Conservation (phyloP, 2,797 vertebrate species). For the Pampus argenteus region DNA sequence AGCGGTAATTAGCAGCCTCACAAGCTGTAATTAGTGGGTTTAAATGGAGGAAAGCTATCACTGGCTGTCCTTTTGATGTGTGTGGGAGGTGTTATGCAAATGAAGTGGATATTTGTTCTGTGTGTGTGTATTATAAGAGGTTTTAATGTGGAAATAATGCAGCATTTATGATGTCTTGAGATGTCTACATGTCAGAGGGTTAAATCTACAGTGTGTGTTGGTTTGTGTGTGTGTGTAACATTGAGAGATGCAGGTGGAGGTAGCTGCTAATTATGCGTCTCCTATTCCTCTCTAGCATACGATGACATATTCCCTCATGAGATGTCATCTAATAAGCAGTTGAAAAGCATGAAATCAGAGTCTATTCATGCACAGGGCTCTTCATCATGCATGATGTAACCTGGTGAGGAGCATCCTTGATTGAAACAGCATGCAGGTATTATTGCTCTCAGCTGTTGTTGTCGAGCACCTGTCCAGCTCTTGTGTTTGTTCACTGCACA, state of each 20-base stretch:
- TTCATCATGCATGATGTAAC: slow-evolving; percentile 18
- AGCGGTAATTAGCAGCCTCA: slow-evolving; percentile 66
- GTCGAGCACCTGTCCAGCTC: background rate
- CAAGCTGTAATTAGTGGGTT: slow-evolving; percentile 68
- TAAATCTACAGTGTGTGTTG: background rate
- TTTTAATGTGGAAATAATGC: background rate
- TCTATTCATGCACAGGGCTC: slow-evolving; percentile 35
- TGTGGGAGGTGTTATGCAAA: slow-evolving; percentile 56
- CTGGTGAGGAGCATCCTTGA: slow-evolving; percentile 9
- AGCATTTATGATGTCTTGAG: background rate
- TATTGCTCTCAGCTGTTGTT: background rate
- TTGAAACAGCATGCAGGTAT: background rate
- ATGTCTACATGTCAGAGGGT: background rate
- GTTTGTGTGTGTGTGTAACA: background rate
- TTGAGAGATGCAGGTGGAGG: slow-evolving; percentile 15
- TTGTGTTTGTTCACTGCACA: background rate
- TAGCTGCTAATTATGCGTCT: slow-evolving; percentile 40
- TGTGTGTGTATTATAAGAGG: background rate
- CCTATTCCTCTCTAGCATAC: background rate
- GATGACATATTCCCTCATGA: slow-evolving; percentile 4
- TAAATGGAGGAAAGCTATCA: slow-evolving; percentile 51
- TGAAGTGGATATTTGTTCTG: slow-evolving; percentile 32
- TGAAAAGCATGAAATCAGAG: slow-evolving; percentile 47
- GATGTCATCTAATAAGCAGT: slow-evolving; percentile 22
- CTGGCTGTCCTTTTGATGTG: slow-evolving; percentile 52